A percentile compares a stretch with the other conserved stretches of the same genome.
phyloP scores from a whole-genome alignment of 2,113 vertebrate species.

The Mionectes macconnelli region DNA sequence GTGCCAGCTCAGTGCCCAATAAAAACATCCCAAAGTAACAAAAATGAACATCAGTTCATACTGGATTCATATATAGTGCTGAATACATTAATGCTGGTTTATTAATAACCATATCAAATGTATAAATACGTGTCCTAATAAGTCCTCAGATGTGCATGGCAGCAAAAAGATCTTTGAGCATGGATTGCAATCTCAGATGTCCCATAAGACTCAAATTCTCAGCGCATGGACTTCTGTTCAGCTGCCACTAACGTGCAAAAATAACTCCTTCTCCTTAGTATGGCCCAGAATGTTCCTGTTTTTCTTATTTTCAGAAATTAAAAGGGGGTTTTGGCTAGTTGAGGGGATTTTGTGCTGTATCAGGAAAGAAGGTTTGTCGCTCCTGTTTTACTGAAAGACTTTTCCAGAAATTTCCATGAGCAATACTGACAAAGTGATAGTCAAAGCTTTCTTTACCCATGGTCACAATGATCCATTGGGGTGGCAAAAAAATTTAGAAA shows the following conservation, averaged over 20 bases:
- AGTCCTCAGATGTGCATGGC: neutral
- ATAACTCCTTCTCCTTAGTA: neutral
- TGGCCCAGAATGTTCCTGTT: neutral
- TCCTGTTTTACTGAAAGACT: neutral
- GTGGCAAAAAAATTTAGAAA: neutral
- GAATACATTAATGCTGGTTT: neutral
- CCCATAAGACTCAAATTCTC: neutral
- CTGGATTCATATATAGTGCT: neutral
- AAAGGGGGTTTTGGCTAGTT: rapidly evolving
- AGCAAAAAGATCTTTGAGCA: neutral
- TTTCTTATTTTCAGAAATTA: neutral
- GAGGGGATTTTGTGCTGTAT: rapidly evolving
- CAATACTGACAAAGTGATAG: neutral
- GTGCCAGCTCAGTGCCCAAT: neutral
- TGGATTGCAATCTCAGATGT: neutral
- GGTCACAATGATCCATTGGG: neutral
- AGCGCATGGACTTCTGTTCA: neutral
- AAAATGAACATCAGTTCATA: neutral
- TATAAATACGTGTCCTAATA: neutral
- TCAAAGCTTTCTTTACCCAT: neutral
- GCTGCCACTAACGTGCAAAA: neutral
- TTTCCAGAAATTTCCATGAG: neutral
- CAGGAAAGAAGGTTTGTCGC: neutral
- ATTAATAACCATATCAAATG: neutral
- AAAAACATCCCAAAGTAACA: neutral